Conservation (phyloP, 2,113 vertebrate genomes). For the Pycnonotus jocosus region DNA sequence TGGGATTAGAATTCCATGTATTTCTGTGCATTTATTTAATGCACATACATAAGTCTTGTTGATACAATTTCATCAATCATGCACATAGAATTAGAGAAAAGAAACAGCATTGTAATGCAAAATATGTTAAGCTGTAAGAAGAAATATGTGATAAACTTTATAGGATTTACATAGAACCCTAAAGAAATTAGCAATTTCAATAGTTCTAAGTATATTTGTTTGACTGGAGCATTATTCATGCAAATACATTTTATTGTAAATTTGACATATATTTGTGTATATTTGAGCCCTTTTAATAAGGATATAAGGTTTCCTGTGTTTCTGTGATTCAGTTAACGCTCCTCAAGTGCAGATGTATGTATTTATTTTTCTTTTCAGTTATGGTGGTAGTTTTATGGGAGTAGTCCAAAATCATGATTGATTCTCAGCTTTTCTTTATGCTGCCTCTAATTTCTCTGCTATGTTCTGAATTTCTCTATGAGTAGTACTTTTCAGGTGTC, state of each 20-base stretch:
- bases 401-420: not conserved
- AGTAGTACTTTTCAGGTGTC: not conserved
- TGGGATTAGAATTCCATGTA: not conserved
- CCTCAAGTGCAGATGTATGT: not conserved
- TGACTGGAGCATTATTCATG: not conserved
- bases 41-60: not conserved
- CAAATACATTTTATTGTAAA: not conserved
- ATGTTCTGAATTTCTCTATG: not conserved
- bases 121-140: not conserved
- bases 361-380: not conserved
- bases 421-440: not conserved
- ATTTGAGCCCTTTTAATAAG: not conserved
- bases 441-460: not conserved
- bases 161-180: not conserved
- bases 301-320: not conserved
- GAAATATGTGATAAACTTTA: not conserved
- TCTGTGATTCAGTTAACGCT: not conserved
- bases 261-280: not conserved
- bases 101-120: not conserved
- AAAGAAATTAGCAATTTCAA: not conserved
- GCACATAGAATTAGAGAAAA: not conserved
- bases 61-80: not conserved
- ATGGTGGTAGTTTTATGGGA: not conserved
- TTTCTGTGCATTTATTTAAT: not conserved
- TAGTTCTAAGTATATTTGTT: not conserved